Conservation (phyloP, 1,140 invertebrate species). For the Megathymus violae region DNA sequence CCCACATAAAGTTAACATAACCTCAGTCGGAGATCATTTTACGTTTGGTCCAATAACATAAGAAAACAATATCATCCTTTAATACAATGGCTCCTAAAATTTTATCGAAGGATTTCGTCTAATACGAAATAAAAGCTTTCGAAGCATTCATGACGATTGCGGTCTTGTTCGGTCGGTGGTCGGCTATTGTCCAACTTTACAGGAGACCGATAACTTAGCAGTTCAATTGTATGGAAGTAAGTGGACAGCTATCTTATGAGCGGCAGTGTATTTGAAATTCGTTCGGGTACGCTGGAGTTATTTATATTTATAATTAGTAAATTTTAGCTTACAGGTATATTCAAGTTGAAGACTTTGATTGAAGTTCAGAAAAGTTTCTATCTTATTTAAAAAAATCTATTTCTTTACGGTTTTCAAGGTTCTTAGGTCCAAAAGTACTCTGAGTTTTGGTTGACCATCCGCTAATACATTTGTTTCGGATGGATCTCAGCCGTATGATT, state of each 20-base stretch:
- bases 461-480: too few species aligned
- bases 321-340: too few species aligned
- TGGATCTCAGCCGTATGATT: too few species aligned
- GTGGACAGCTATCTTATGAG: conserved; percentile 40
- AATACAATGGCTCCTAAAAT: conserved; percentile 39
- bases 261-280: conserved; percentile 28
- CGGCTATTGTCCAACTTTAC: conserved; percentile 59
- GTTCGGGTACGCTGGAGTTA: too few species aligned
- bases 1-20: not conserved
- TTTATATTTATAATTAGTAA: too few species aligned
- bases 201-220: conserved; percentile 58
- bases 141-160: conserved; percentile 50
- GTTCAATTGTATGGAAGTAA: conserved; percentile 75
- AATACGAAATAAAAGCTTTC: conserved; percentile 48
- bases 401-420: too few species aligned
- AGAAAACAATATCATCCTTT: conserved; percentile 9
- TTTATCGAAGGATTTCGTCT: conserved; percentile 46
- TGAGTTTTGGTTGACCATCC: too few species aligned
- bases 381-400: too few species aligned
- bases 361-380: too few species aligned
- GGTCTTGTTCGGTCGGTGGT: conserved; percentile 34
- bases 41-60: conserved; percentile 11
- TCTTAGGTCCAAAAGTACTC: too few species aligned
- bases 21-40: not conserved
- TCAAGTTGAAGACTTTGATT: too few species aligned